These are phyloP conservation scores for Diceros bicornis DNA, from an alignment of 2,797 vertebrate genomes.

Conservation along the genomic window DNA sequence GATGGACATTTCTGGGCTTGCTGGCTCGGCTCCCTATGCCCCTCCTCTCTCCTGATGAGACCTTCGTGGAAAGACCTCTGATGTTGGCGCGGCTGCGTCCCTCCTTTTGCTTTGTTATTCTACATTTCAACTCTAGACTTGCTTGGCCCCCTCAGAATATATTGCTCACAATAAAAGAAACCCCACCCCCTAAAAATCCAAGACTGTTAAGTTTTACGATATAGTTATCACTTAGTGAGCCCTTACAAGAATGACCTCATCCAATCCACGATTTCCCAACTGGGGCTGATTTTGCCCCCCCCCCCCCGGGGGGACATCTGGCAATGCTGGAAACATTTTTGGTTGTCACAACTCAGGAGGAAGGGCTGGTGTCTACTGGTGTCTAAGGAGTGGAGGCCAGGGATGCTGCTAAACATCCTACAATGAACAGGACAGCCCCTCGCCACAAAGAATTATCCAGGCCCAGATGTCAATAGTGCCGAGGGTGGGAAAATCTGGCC, in stretches of 20 bases:
- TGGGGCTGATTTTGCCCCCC: neutral
- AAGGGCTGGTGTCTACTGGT: neutral
- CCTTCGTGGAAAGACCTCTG: fast-evolving
- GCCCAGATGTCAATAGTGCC: fast-evolving
- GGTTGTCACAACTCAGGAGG: neutral
- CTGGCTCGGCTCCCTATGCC: neutral
- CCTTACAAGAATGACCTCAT: neutral
- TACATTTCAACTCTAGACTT: neutral
- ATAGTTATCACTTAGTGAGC: neutral
- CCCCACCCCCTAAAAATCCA: neutral
- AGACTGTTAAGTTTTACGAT: neutral
- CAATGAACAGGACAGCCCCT: fast-evolving
- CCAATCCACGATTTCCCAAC: neutral
- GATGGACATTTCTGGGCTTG: slow-evolving; percentile 21
- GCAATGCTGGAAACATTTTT: neutral
- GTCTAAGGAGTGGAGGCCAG: too few relatives aligned
- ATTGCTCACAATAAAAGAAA: neutral
- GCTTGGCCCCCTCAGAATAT: neutral
- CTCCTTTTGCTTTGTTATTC: neutral
- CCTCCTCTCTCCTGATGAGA: neutral
- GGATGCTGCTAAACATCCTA: fast-evolving
- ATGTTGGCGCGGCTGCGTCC: fast-evolving
- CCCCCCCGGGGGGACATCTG: neutral
- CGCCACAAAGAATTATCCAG: fast-evolving
- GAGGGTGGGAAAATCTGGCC: neutral